phyloP scores from a whole-genome alignment of 2,888 invertebrate genomes.

The Autographa pulchrina region DNA sequence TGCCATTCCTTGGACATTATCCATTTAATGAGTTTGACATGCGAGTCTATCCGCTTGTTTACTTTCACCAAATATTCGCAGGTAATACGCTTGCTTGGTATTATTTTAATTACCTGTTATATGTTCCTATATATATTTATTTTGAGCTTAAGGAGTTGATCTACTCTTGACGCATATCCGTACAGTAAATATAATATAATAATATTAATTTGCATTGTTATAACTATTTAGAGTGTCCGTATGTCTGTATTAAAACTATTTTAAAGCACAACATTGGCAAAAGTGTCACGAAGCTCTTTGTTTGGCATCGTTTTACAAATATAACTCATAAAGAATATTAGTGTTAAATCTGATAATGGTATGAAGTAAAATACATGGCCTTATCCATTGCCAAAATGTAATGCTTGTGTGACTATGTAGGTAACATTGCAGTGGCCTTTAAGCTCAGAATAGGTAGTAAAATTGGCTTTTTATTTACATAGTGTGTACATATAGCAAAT shows the following conservation, averaged over 20 bases:
- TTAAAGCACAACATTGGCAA: background rate
- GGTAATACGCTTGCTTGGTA: slow-evolving; percentile 33
- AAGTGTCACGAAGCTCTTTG: background rate
- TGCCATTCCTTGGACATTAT: slow-evolving; percentile 44
- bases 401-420: background rate
- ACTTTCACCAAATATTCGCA: slow-evolving; percentile 35
- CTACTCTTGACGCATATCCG: no score
- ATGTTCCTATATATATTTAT: background rate
- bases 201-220: no score
- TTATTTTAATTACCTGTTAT: background rate
- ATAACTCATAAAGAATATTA: background rate
- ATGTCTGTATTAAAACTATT: background rate
- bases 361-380: background rate
- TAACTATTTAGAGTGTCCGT: no score
- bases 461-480: no score
- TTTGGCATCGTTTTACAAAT: background rate
- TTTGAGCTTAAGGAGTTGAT: no score
- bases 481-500: no score
- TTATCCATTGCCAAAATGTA: background rate
- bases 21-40: slow-evolving; percentile 42
- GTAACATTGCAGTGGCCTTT: background rate
- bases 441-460: background rate
- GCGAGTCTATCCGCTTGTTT: slow-evolving; percentile 34
- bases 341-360: background rate
- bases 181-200: no score